Evolutionary conservation across 2,797 vertebrate species (phyloP), one percentile per base, ranked within the genome.

Genomic region (Pantherophis alleghaniensis): DNA sequence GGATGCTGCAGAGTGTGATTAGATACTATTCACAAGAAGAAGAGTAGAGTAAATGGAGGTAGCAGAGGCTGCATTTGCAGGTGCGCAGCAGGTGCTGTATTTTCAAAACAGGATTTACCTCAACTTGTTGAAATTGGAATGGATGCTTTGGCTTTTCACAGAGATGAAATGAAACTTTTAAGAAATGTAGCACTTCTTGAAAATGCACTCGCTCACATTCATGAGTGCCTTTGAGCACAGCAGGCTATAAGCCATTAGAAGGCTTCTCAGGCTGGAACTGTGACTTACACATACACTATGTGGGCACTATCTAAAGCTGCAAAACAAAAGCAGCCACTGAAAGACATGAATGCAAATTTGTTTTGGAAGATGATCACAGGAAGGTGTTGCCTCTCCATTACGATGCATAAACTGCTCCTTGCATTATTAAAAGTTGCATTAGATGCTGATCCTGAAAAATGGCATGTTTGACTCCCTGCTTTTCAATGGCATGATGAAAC

Each of bases 81-180:
- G 59, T 60, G 92, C 86, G 93, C 90, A 93, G 87, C 92, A 94
- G 94, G 66, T 92, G 94, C 95, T 89, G 74, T 26, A 42, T 87
- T 92, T 94, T 94, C 93, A 94, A 95, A 93, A 89, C 83, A 92
- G 90, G 89, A 94, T 95, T 97, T 95, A 94, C 91, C 95, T 93
- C 96, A 90, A 83, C 92, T 95, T 96, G 91, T 95, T 96, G 91
- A 94, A 95, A 93, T 93, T 89, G 92, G 93, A 95, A 96, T 88
- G 89, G 93, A 90, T 53, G 90, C 91, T 96, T 91, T 87, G 90
- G 94, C 66, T 95, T 93, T 94, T 96, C 86, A 69, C 60, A 94
- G 94, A 95, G 95, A 95, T 89, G 12, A 95, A 97, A 95, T 51
- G 61, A 95, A 96, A 95, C 79, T 95, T 95, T 92, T 28, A 92